phyloP scores from a whole-genome alignment of 2,797 vertebrate genomes.

The Diplodus puntazzo region DNA sequence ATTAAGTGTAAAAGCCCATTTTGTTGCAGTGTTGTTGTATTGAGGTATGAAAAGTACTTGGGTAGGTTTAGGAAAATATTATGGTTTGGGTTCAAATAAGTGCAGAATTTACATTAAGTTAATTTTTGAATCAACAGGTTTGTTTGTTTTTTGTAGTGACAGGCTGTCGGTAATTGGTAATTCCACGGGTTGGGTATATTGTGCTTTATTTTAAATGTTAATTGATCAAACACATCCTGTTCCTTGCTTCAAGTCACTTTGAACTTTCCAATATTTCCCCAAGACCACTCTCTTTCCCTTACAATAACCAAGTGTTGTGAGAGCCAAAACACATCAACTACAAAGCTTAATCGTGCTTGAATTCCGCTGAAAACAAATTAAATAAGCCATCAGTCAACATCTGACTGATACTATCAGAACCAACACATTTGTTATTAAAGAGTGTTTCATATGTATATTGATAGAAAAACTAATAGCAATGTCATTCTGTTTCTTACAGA shows the following conservation, averaged over 20 bases:
- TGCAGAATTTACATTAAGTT: too few species aligned
- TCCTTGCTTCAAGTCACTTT: not conserved
- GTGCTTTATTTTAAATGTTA: not conserved
- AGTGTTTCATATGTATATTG: not conserved
- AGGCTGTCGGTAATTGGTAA: too few species aligned
- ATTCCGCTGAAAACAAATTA: not conserved
- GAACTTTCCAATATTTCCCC: not conserved
- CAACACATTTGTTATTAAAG: not conserved
- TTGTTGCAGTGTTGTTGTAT: too few species aligned
- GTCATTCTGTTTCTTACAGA: not conserved
- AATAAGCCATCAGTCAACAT: not conserved
- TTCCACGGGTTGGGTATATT: too few species aligned
- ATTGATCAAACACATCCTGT: not conserved
- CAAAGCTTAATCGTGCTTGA: not conserved
- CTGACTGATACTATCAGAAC: not conserved
- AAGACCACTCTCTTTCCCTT: not conserved
- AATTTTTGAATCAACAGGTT: too few species aligned
- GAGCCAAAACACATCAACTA: not conserved
- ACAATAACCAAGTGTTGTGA: not conserved
- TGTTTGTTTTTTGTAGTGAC: too few species aligned
- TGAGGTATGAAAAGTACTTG: too few species aligned
- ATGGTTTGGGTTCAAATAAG: too few species aligned
- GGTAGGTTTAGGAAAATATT: too few species aligned
- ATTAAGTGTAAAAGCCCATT: too few species aligned
- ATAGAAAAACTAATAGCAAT: not conserved